Evolutionary conservation across 2,113 vertebrate genomes (phyloP), one percentile per base, ranked within the genome.

Genomic region (Chloroceryle aenea): DNA sequence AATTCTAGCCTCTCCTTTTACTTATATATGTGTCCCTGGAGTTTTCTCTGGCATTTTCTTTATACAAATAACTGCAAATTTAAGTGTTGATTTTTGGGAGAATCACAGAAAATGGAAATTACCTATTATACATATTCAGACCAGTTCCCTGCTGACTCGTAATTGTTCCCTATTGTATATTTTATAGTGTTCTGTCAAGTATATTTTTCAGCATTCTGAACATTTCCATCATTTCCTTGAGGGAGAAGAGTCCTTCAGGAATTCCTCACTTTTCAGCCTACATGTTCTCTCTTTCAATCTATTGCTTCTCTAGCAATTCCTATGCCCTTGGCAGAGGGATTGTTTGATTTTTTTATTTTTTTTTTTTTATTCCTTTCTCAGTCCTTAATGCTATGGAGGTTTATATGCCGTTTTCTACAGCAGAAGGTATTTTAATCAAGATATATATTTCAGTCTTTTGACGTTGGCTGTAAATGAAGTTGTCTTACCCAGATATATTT

Each of bases 1-100:
- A 91, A 93, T 97, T 93, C 87, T 96, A 93, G 89, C 82, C 78
- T 94, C 67, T 95, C 67, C 55, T 88, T 86, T 91, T 90, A 93
- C 92, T 96, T 80, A 94, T 59, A 83, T 93, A 95, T 94, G 82
- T 61, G 86, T 90, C 96, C 87, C 93, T 61, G 69, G 95, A 85
- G 95, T 80, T 88, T 96, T 94, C 93, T 92, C 55, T 86, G 91
- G 87, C 63, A 83, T 97, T 96, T 96, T 90, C 90, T 96, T 96
- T 83, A 75, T 67, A 96, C 90, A 94, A 96, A 96, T 96, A 96
- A 86, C 95, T 95, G 72, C 86, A 88, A 96, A 93, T 92, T 90
- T 92, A 93, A 96, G 95, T 96, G 95, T 94, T 97, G 95, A 96
- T 97, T 96, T 97, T 96, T 84, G 83, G 61, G 83, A 96, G 92